A percentile compares a stretch with the other conserved stretches of the same genome.
Evolutionary conservation across 2,797 vertebrate genomes (phyloP).

Genomic region (Phylloscopus collybita): DNA sequence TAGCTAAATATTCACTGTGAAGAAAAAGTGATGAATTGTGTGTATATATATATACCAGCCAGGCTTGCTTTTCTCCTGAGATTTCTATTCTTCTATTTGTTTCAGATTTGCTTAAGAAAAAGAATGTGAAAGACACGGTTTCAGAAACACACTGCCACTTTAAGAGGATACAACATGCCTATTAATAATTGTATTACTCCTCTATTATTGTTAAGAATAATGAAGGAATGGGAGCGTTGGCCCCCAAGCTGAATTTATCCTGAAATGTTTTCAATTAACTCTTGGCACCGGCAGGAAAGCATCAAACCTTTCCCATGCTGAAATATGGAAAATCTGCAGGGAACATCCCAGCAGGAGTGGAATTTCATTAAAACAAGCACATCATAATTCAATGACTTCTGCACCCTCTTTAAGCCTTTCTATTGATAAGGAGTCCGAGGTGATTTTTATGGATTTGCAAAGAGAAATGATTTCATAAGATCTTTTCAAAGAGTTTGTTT

Average conservation of each 20-base stretch:
- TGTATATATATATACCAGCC: conserved; percentile 45
- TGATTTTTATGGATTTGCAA: conserved; percentile 81
- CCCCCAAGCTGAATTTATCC: conserved; percentile 84
- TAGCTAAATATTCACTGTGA: background rate
- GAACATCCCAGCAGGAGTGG: conserved; percentile 86
- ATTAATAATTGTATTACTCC: conserved; percentile 82
- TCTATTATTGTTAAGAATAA: conserved; percentile 84
- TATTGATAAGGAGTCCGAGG: conserved; percentile 80
- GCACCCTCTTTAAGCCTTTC: conserved; percentile 80
- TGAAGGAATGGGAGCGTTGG: conserved; percentile 77
- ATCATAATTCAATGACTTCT: conserved; percentile 86
- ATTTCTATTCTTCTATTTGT: conserved; percentile 69
- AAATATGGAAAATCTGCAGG: conserved; percentile 90
- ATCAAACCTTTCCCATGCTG: conserved; percentile 87
- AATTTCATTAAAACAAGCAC: conserved; percentile 86
- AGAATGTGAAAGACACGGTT: conserved; percentile 69
- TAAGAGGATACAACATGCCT: conserved; percentile 83
- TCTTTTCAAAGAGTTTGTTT: conserved; percentile 77
- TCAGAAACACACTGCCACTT: conserved; percentile 74
- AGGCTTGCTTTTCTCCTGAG: conserved; percentile 60
- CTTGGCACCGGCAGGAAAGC: conserved; percentile 84
- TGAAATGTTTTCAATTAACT: conserved; percentile 91
- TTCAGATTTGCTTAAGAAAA: conserved; percentile 65
- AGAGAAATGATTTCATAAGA: conserved; percentile 81
- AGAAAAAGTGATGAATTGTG: conserved; percentile 31